Conservation (phyloP, 1,140 invertebrate genomes). For the Drosophila yakuba region DNA sequence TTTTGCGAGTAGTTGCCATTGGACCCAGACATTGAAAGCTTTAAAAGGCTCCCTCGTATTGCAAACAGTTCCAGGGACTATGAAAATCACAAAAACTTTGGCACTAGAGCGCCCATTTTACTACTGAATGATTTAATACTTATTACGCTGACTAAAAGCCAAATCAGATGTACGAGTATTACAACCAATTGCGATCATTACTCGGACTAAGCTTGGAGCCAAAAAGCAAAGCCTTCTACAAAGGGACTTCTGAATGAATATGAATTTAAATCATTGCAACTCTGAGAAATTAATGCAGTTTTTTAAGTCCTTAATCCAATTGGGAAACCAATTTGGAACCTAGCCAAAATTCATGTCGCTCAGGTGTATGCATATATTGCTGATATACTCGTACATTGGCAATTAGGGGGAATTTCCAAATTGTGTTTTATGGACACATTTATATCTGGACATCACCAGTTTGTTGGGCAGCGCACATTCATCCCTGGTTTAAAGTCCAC, state of each 20-base stretch:
- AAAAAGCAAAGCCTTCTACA: too few species aligned
- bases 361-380: background rate
- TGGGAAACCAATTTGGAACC: too few species aligned
- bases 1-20: conserved; percentile 31
- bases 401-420: conserved; percentile 16
- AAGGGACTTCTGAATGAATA: too few species aligned
- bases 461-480: conserved; percentile 10
- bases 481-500: conserved; percentile 33
- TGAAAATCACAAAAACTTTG: background rate
- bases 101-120: background rate
- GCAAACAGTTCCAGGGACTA: conserved; percentile 4
- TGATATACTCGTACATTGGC: conserved; percentile 10
- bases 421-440: background rate
- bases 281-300: background rate
- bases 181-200: too few species aligned
- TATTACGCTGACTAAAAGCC: too few species aligned
- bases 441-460: background rate
- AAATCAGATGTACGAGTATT: too few species aligned
- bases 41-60: conserved; percentile 39
- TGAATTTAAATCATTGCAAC: background rate
- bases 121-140: background rate
- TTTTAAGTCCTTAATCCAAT: too few species aligned
- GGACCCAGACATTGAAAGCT: conserved; percentile 30
- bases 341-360: background rate
- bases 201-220: too few species aligned